Conservation (phyloP, 2,113 vertebrate species). For the Irena cyanogastra region DNA sequence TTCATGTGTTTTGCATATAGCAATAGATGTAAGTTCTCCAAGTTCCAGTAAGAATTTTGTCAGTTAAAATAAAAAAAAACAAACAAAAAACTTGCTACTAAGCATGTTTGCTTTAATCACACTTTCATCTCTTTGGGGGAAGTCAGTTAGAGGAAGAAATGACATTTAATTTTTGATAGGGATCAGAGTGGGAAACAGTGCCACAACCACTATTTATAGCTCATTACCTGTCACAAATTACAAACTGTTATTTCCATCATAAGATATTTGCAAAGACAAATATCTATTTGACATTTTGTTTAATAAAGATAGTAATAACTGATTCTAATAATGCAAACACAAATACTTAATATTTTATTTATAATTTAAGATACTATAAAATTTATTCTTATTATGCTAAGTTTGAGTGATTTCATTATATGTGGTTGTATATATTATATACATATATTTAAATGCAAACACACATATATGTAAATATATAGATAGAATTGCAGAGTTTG, state of each 20-base stretch:
- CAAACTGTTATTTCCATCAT: background rate
- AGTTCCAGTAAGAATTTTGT: background rate
- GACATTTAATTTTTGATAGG: slow-evolving; percentile 7
- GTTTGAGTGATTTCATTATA: background rate
- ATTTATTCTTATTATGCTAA: background rate
- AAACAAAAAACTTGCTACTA: background rate
- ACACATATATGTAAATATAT: background rate
- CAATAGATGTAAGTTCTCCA: background rate
- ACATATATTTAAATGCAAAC: background rate
- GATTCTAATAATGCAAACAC: background rate
- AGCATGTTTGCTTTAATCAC: background rate
- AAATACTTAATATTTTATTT: background rate
- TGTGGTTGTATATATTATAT: background rate
- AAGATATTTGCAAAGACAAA: background rate
- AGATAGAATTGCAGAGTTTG: background rate
- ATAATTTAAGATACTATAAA: background rate
- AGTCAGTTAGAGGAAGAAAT: slow-evolving; percentile 34
- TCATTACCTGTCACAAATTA: background rate
- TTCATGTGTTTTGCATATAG: background rate
- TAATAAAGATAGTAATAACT: background rate
- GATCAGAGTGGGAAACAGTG: background rate
- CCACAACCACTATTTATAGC: background rate
- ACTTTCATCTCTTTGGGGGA: background rate
- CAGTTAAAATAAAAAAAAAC: background rate
- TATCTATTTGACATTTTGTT: background rate